Conservation (phyloP, 2,113 vertebrate genomes). For the Phalacrocorax pelagicus region DNA sequence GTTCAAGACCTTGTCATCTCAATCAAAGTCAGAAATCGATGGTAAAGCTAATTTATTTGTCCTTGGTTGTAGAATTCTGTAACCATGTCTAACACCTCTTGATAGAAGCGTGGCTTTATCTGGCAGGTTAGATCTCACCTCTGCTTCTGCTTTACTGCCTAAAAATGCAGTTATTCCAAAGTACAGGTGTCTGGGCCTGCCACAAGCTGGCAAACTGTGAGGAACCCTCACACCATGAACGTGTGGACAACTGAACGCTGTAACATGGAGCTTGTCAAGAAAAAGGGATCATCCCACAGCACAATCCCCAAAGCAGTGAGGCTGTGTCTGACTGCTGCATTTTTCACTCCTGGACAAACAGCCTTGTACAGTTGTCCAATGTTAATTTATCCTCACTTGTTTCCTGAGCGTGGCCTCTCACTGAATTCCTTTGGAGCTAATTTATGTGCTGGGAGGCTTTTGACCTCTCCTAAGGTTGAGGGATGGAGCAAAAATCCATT, state of each 20-base stretch:
- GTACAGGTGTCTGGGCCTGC: no score
- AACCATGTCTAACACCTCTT: not conserved
- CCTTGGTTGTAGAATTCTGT: not conserved
- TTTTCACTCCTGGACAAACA: not conserved
- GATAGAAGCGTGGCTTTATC: not conserved
- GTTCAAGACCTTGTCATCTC: not conserved
- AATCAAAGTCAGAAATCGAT: not conserved
- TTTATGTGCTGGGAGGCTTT: not conserved
- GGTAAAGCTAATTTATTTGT: not conserved
- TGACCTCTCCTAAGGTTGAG: not conserved
- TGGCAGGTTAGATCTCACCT: not conserved
- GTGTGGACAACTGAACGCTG: rapidly evolving
- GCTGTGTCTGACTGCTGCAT: not conserved
- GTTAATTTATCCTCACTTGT: not conserved
- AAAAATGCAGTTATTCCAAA: not conserved
- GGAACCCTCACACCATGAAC: not conserved
- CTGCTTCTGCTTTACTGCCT: not conserved
- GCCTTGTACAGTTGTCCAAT: not conserved
- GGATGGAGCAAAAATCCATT: not conserved
- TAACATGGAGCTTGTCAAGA: not conserved
- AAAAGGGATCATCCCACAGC: not conserved
- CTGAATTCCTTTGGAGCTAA: not conserved
- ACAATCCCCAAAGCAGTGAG: not conserved
- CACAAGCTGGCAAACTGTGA: not conserved
- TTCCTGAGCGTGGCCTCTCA: rapidly evolving